Base-by-base conservation (phyloP, 1,140 invertebrate genomes). In the Heterodera schachtii region DNA sequence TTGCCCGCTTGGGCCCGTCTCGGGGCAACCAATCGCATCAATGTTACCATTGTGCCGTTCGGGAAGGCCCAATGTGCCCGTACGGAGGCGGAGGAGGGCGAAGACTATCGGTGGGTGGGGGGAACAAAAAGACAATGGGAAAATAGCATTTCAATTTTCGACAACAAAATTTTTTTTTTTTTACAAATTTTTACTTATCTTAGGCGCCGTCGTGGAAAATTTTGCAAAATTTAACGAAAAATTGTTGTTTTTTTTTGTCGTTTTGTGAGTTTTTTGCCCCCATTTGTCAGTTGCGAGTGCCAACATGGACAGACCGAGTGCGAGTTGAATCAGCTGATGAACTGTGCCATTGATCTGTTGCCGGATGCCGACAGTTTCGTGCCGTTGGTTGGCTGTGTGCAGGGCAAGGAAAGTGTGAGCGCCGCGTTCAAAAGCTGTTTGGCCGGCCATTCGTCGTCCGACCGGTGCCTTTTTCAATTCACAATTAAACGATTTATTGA, bases 301-400 rank as follows among this genome's bases (percentile, higher is more conserved):
- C 88, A 89, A 79, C 88, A 89, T 76, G 88, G 88, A 13, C 31
- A 76, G 44, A 81, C 81, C n/a, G 88, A 89, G 75, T 89, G 88
- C 80, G 79, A 79, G 67, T 49, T 90, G n/a, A 89, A 89, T 80
- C 83, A 84, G 41, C 78, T 89, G 52, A 90, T 90, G 89, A 90
- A 90, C 75, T 89, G 88, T 73, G 88, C 84, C 19, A 89, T 89
- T 43, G 84, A 89, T 43, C 60, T 81, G 19, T 46, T 86, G 75
- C 79, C 73, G 1, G 74, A 70, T 47, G 81, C 89, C 3, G 81
- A 86, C 41, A 80, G 79, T 43, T 87, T 84, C 64, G 75, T 88
- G 57, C 87, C 85, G 13, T 44, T 89, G 52, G 83, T 88, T 41
- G 85, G 87, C 11, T 88, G 87, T 67, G 84, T 88, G 77, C 87